phyloP scores from a whole-genome alignment of 2,113 vertebrate genomes.

The Sula dactylatra region DNA sequence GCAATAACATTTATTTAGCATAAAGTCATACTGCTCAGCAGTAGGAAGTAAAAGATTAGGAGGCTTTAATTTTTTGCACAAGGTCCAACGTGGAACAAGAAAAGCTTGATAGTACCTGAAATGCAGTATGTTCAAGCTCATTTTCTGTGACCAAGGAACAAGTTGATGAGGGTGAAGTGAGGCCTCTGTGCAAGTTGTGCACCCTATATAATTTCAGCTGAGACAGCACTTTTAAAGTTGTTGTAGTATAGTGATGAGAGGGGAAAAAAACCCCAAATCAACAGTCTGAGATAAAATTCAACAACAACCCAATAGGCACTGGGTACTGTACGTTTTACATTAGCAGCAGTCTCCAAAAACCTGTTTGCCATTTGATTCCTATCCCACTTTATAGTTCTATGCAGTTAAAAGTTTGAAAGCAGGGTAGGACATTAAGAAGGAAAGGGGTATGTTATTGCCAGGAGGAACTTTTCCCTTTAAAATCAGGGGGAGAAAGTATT shows the following conservation, averaged over 20 bases:
- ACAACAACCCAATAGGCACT: not conserved
- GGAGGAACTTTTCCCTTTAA: not conserved
- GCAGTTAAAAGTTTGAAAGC: not conserved
- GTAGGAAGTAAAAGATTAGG: not conserved
- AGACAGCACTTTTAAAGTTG: not conserved
- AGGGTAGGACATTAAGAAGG: not conserved
- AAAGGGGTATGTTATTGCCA: not conserved
- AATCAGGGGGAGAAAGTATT: not conserved
- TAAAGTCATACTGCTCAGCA: not conserved
- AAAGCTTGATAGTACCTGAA: not conserved
- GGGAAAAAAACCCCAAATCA: not conserved
- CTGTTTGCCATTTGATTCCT: not conserved
- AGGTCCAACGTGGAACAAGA: not conserved
- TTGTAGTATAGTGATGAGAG: not conserved
- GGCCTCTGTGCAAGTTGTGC: not conserved
- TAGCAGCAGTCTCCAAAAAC: not conserved
- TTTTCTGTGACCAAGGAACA: not conserved
- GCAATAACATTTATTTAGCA: not conserved
- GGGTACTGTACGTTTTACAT: not conserved
- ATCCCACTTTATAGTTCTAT: not conserved
- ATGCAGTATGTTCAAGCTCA: not conserved
- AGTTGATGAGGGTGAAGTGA: not conserved
- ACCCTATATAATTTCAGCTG: not conserved
- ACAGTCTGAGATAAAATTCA: not conserved
- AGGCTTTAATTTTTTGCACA: not conserved